Evolutionary conservation across 2,797 vertebrate species (phyloP).

Genomic region (Catharus ustulatus): DNA sequence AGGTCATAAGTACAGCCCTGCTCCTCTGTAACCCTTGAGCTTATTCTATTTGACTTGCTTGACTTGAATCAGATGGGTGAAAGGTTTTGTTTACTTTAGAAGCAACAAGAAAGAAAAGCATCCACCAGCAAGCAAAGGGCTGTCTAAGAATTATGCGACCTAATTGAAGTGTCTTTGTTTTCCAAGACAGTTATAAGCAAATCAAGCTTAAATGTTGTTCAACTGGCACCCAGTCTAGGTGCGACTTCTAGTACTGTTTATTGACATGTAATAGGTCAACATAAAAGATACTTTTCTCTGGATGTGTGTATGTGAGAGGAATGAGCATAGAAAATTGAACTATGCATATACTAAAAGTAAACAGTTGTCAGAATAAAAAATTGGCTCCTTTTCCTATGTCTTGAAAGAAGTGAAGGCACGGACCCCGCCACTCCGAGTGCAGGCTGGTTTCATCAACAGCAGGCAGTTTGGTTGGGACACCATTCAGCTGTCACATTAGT

Average conservation of each 20-base stretch:
- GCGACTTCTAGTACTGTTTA: background rate
- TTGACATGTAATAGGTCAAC: background rate
- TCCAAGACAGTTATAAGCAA: background rate
- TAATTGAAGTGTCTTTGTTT: background rate
- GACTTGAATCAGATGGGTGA: background rate
- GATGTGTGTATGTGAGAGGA: background rate
- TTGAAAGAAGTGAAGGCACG: background rate
- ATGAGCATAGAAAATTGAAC: background rate
- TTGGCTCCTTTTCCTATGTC: background rate
- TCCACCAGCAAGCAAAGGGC: background rate
- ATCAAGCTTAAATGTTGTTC: background rate
- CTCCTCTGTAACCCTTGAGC: background rate
- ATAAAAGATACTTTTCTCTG: background rate
- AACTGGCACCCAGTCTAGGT: background rate
- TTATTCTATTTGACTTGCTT: background rate
- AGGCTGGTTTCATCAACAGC: background rate
- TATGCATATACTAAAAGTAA: background rate
- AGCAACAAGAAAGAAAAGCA: background rate
- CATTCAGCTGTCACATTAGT: background rate
- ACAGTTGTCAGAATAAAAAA: background rate
- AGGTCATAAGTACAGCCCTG: background rate
- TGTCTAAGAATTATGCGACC: background rate
- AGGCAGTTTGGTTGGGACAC: background rate
- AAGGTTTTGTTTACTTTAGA: constrained; percentile 35
- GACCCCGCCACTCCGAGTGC: background rate